Percentiles rank a stretch among this genome's conserved stretches.
These are phyloP conservation scores for Aulostomus chinensis DNA, from an alignment of 2,797 vertebrate species.

Conservation along the genomic window DNA sequence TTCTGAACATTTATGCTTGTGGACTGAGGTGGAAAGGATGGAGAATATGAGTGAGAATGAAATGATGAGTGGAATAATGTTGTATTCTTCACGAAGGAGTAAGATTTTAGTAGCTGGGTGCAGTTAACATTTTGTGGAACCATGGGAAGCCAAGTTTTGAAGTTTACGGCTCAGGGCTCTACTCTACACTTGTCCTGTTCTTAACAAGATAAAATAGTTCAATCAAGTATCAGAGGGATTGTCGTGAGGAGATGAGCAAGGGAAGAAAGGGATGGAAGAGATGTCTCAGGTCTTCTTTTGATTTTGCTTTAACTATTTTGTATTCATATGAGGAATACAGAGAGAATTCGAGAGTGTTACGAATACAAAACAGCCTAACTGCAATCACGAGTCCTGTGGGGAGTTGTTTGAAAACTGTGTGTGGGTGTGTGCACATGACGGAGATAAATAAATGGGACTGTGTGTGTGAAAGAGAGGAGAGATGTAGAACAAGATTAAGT, in stretches of 20 bases:
- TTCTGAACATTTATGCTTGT: neutral
- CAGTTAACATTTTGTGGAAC: slow-evolving; percentile 26
- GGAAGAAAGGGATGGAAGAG: slow-evolving; percentile 30
- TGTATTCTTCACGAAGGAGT: slow-evolving; percentile 5
- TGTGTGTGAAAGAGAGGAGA: slow-evolving; percentile 10
- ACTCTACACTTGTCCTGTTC: slow-evolving; percentile 44
- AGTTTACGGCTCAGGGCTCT: slow-evolving; percentile 51
- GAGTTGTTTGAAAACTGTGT: slow-evolving; percentile 44
- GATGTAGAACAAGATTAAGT: slow-evolving; percentile 13
- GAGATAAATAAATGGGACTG: slow-evolving; percentile 54
- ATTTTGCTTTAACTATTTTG: slow-evolving; percentile 62
- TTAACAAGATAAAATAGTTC: slow-evolving; percentile 57
- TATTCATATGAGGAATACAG: slow-evolving; percentile 67
- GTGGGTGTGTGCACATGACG: slow-evolving; percentile 38
- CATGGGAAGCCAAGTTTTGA: slow-evolving; percentile 49
- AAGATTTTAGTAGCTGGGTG: slow-evolving; percentile 17
- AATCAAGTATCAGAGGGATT: slow-evolving; percentile 56
- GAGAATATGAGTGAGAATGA: slow-evolving; percentile 8
- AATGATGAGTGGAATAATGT: slow-evolving; percentile 23
- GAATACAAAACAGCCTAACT: slow-evolving; percentile 66
- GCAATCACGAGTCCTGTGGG: slow-evolving; percentile 61
- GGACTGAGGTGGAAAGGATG: neutral
- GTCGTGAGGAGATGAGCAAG: slow-evolving; percentile 26
- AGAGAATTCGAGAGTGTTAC: slow-evolving; percentile 43
- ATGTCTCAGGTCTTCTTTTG: slow-evolving; percentile 47